These are phyloP conservation scores for Lepetodrilus schrolli DNA, from an alignment of 2,888 invertebrate genomes.

Conservation along the genomic window DNA sequence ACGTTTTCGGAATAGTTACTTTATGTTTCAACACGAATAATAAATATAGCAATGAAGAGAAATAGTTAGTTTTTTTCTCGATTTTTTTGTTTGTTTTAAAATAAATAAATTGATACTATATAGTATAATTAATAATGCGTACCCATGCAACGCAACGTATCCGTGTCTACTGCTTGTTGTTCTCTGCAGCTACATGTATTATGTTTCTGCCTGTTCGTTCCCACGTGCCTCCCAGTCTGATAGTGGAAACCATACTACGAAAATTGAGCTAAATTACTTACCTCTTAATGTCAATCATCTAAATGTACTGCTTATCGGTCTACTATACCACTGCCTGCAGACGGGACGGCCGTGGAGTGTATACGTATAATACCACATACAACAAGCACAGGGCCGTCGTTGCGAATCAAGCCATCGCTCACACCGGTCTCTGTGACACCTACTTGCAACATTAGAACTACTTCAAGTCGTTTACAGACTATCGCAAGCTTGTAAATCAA, in stretches of 20 bases:
- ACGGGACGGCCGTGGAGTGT: no score
- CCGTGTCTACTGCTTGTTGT: not conserved
- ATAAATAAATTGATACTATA: no score
- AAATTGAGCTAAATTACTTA: not conserved
- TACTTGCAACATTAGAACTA: not conserved
- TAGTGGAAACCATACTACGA: no score
- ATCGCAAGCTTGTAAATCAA: not conserved
- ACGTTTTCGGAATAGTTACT: no score
- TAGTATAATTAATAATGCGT: no score
- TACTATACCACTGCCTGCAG: not conserved
- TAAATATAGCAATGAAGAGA: no score
- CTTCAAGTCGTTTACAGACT: not conserved
- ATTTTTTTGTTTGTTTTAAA: no score
- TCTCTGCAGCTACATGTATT: not conserved
- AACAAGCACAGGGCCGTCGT: no score
- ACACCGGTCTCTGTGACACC: not conserved
- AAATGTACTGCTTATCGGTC: not conserved
- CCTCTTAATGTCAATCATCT: not conserved
- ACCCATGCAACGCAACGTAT: not conserved
- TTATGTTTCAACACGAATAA: no score
- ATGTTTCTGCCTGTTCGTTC: not conserved
- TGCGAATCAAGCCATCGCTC: not conserved
- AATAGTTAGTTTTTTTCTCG: no score
- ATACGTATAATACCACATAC: no score
- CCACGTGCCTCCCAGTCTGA: not conserved